Evolutionary conservation across 2,888 invertebrate species (phyloP), one percentile per base, ranked within the genome.

Genomic region (Eupithecia subumbrata): DNA sequence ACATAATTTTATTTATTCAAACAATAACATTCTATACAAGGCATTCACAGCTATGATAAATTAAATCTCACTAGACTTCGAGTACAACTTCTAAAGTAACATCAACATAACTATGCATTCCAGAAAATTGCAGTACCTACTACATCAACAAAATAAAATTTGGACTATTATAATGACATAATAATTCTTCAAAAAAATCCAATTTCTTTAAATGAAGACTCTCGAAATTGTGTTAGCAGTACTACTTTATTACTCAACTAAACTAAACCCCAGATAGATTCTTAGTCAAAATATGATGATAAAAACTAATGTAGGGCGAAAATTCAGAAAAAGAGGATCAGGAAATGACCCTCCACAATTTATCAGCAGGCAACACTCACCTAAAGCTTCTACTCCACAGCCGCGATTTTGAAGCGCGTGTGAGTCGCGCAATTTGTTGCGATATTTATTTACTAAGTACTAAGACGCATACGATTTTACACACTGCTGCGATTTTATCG

Each of bases 11-110:
- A 25, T 87, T 85, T 86, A 86, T 85, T 86, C 84, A 69, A 79
- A 81, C 84, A 88, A 86, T 87, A 88, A 87, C 86, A 86, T 84
- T 86, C 84, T 84, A 86, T 85, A 87, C 83, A 87, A 86, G 82
- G 86, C 86, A 84, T 88, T 89, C 85, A 88, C 87, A 88, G 85
- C 83, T 86, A 75, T 84, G 25, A 25, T 60, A 60, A 83, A 84
- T 68, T 82, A 86, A 86, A 86, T 85, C 86, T 86, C 85, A 80
- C 77, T 78, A 77, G 56, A 79, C 76, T 75, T 76, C 70, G 68
- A 78, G 76, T 74, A 70, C 56, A 34, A 30, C 71, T 76, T 74
- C 67, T 40, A 37, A 77, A 76, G 72, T 69, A 74, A 69, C 30
- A 52, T 73, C 70, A 67, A 60, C 75, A 71, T 56, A 72, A 79